phyloP scores from a whole-genome alignment of 30 jellyfish, hydroid and myxozoan species.

The Mastigias papua region DNA sequence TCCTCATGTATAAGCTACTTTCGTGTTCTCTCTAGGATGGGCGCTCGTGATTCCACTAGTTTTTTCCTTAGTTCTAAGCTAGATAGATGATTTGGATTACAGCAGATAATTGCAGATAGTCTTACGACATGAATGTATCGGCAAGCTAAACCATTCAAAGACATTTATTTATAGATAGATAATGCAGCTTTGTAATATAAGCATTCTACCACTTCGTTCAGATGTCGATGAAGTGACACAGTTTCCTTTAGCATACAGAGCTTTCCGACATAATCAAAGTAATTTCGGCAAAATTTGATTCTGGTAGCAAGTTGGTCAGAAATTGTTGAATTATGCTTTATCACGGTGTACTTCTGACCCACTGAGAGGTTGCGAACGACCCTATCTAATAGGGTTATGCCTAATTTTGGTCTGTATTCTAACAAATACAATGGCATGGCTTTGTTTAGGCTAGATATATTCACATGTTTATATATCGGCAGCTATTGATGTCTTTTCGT shows the following conservation, averaged over 20 bases:
- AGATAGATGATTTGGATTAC: too few species aligned
- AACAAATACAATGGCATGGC: conserved; percentile 40
- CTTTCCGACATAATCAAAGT: neutral
- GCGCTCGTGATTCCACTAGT: too few species aligned
- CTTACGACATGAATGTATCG: too few species aligned
- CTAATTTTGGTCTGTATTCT: conserved; percentile 10
- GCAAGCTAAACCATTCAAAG: too few species aligned
- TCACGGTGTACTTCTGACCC: conserved; percentile 3
- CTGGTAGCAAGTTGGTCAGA: neutral
- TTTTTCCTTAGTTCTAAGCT: too few species aligned
- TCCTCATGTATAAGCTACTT: too few species aligned
- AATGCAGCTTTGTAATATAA: too few species aligned
- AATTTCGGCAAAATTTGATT: neutral
- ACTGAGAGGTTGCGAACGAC: neutral
- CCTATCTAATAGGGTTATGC: conserved; percentile 40
- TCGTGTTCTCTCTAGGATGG: too few species aligned
- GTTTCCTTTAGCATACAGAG: neutral
- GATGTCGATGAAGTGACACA: neutral
- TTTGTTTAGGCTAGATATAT: conserved; percentile 54
- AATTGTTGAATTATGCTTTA: neutral
- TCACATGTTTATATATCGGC: conserved; percentile 55
- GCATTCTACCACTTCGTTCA: neutral
- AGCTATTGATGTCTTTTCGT: conserved; percentile 23
- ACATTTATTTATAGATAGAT: too few species aligned
- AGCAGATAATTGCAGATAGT: too few species aligned